Base-by-base conservation (phyloP, 2,113 vertebrate species). In the Talpa occidentalis region DNA sequence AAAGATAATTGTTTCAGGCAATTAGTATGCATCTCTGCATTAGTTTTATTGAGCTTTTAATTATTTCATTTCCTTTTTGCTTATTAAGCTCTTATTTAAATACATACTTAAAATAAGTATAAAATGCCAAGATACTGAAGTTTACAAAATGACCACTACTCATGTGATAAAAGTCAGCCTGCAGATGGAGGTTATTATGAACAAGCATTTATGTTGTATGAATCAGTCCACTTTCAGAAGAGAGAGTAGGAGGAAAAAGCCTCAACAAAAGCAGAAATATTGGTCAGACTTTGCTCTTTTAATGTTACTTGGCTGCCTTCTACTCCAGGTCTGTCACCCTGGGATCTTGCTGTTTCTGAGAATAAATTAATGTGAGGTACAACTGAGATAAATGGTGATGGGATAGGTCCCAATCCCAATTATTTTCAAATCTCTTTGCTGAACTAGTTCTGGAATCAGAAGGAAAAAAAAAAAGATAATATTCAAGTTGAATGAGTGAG, bases 101-200 rank as follows among this genome's bases (percentile, higher is more conserved):
- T 47, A 85, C 76, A 82, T 67, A 90, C 62, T 90, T 67, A 11
- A 83, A 90, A 85, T 52, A 79, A 69, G 78, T 69, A 3, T 42
- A 17, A 83, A 94, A 67, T 67, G 76, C 64, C 62, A 80, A 66
- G 87, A 79, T 92, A 66, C 12, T 56, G 16, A 93, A 84, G 67
- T 59, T 73, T 83, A 54, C 15, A 42, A n/a, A 93, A 91, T 84
- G 60, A 87, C 70, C 28, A 22, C 32, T 74, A 22, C 49, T 93
- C 66, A 42, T 49, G 49, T 86, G 87, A 78, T 82, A 32, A 5
- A 47, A 59, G 64, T 70, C 37, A 11, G 70, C 44, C 49, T 59
- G 74, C 94, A 87, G 92, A 94, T 95, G 96, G 91, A 93, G 93
- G 37, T 77, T 86, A 93, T 95, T 95, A 88, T n/a, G 69, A 78